These are phyloP conservation scores for Capra hircus DNA, from an alignment of 2,113 vertebrate genomes.

Conservation along the genomic window DNA sequence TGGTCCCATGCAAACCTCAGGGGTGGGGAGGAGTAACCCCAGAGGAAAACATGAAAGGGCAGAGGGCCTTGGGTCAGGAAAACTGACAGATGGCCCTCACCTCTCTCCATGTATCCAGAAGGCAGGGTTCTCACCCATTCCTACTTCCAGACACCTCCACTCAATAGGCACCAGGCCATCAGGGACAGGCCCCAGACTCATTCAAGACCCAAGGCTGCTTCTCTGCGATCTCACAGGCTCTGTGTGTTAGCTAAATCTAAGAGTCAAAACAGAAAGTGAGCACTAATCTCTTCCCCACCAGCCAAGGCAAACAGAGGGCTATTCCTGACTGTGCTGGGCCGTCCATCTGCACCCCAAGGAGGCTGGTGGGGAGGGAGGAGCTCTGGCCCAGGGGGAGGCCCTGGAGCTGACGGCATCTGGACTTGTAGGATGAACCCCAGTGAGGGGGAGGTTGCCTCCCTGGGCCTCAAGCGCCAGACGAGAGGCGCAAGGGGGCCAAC, in stretches of 20 bases:
- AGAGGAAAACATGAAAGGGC: not conserved
- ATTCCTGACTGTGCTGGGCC: not conserved
- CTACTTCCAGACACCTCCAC: not conserved
- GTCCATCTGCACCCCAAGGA: not conserved
- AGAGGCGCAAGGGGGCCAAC: not conserved
- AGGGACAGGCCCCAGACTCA: not conserved
- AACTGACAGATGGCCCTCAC: not conserved
- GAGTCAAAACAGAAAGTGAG: constrained; percentile 48
- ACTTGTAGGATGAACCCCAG: not conserved
- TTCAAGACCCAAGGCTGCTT: constrained; percentile 3
- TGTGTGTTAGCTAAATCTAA: not conserved
- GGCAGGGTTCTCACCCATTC: not conserved
- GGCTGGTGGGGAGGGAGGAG: not conserved
- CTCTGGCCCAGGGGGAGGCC: not conserved
- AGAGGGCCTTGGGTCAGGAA: not conserved
- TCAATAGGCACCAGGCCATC: not conserved
- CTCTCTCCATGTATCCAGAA: too few species aligned
- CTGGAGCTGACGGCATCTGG: not conserved
- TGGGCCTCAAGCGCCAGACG: not conserved
- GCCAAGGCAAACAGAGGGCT: constrained; percentile 48
- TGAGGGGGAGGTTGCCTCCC: not conserved
- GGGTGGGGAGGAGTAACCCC: not conserved
- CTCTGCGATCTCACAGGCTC: not conserved
- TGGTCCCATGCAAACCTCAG: not conserved
- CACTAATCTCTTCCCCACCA: constrained; percentile 58